Percentiles rank a stretch among this genome's conserved stretches.
phyloP scores from a whole-genome alignment of 1,140 invertebrate species.

The Zeugodacus cucurbitae region DNA sequence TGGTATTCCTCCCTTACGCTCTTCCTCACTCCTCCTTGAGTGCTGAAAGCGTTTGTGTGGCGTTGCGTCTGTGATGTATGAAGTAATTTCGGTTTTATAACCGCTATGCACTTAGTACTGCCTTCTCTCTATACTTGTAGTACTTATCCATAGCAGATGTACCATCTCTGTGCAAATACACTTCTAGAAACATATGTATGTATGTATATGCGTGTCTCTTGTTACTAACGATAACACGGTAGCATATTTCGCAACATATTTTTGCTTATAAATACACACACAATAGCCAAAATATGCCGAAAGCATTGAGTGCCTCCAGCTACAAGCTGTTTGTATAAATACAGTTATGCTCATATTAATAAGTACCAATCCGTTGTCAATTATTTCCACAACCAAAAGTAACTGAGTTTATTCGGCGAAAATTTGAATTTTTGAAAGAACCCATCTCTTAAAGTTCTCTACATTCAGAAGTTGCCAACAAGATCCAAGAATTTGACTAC shows the following conservation, averaged over 20 bases:
- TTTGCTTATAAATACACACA: background rate
- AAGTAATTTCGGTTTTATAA: background rate
- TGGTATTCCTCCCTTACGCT: too few species aligned
- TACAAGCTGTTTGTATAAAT: background rate
- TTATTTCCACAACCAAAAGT: too few species aligned
- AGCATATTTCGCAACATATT: background rate
- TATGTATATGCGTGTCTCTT: background rate
- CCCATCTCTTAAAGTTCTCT: too few species aligned
- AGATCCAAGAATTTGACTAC: too few species aligned
- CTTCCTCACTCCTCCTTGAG: background rate
- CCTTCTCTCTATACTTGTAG: background rate
- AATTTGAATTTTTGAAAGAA: too few species aligned
- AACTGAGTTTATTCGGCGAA: too few species aligned
- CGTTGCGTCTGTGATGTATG: background rate
- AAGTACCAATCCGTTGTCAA: too few species aligned
- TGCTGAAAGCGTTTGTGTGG: background rate
- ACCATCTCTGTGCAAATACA: background rate
- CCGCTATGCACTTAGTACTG: background rate
- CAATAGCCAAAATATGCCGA: too few species aligned
- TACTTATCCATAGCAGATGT: background rate
- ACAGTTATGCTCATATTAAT: background rate
- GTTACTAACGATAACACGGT: background rate
- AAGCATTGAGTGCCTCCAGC: background rate
- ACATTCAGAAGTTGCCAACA: too few species aligned
- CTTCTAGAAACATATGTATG: background rate